phyloP scores from a whole-genome alignment of 2,888 invertebrate species.

The Globia sparganii region DNA sequence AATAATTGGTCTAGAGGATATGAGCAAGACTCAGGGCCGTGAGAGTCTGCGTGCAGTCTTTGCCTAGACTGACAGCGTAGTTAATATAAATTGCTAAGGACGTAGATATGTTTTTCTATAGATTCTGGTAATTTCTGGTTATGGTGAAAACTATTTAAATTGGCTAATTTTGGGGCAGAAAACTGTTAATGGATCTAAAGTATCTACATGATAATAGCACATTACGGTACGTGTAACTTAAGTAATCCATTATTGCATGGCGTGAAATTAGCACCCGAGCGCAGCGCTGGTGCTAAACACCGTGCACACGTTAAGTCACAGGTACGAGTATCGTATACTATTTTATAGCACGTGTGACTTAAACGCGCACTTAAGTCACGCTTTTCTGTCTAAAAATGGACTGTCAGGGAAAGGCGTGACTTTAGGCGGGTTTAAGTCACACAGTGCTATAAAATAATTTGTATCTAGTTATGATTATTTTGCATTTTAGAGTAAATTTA shows the following conservation, averaged over 20 bases:
- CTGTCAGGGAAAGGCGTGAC: no score
- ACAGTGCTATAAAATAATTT: background rate
- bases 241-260: no score
- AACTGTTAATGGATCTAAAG: background rate
- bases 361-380: no score
- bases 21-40: constrained; percentile 30
- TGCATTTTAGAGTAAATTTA: background rate
- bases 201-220: no score
- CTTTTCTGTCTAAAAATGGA: no score
- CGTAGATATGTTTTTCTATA: background rate
- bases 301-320: no score
- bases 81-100: background rate
- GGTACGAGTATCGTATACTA: no score
- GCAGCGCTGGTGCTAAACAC: no score
- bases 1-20: constrained; percentile 29
- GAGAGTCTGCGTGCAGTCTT: background rate
- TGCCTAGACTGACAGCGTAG: background rate
- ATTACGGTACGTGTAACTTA: no score
- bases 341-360: no score
- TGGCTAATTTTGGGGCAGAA: background rate
- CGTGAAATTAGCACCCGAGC: no score
- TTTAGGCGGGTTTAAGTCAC: no score
- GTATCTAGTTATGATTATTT: background rate
- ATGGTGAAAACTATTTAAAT: background rate
- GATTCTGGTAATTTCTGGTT: background rate